Evolutionary conservation across 2,888 invertebrate species (phyloP).

Genomic region (Melinaea marsaeus): DNA sequence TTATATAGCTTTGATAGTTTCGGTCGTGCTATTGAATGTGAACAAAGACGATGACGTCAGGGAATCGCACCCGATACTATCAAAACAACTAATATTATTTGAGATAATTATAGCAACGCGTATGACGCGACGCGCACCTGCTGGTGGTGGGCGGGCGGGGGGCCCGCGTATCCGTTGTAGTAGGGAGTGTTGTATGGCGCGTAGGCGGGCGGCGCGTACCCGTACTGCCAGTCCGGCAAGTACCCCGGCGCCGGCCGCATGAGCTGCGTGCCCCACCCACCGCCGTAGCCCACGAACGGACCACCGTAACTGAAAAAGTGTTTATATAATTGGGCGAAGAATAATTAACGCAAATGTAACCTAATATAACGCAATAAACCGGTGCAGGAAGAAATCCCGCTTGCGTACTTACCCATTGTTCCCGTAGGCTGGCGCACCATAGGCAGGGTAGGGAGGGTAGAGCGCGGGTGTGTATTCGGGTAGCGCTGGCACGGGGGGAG

Average conservation of each 20-base stretch:
- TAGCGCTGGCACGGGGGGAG: slow-evolving; percentile 47
- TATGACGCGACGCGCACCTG: slow-evolving; percentile 45
- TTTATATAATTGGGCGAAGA: neutral
- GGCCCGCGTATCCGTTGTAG: slow-evolving; percentile 70
- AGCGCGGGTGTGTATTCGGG: slow-evolving; percentile 49
- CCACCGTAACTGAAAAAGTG: slow-evolving; percentile 55
- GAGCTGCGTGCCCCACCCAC: slow-evolving; percentile 66
- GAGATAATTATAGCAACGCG: neutral
- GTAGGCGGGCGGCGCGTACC: slow-evolving; percentile 60
- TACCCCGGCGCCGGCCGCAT: slow-evolving; percentile 74
- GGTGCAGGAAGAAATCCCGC: neutral
- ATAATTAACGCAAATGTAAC: neutral
- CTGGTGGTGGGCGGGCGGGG: slow-evolving; percentile 70
- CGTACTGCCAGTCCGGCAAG: slow-evolving; percentile 74
- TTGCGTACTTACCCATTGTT: slow-evolving; percentile 54
- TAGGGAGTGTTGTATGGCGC: slow-evolving; percentile 69
- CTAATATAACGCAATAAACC: neutral
- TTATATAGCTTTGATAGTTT: no score
- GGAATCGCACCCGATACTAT: no score
- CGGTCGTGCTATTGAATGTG: no score
- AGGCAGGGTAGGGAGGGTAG: slow-evolving; percentile 62
- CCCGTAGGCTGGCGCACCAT: slow-evolving; percentile 54
- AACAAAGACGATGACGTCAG: no score
- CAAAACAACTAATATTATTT: neutral
- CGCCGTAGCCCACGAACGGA: slow-evolving; percentile 73